A percentile compares a stretch with the other conserved stretches of the same genome.
These are phyloP conservation scores for Apogon hyalosoma DNA, from an alignment of 2,797 vertebrate genomes.

Conservation along the genomic window DNA sequence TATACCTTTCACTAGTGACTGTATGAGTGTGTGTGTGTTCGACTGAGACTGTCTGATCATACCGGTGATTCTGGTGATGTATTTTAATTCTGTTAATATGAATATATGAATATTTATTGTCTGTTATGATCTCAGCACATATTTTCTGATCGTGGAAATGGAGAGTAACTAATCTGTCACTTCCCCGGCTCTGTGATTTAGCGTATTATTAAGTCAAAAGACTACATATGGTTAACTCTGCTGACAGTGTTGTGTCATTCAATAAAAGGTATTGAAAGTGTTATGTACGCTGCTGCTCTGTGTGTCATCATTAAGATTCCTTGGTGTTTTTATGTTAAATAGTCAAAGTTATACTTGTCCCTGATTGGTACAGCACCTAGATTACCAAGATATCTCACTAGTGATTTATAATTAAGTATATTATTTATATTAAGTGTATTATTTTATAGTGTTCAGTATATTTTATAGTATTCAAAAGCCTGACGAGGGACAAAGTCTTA, in stretches of 20 bases:
- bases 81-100: conserved; percentile 14
- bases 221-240: conserved; percentile 10
- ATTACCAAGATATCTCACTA: too few species aligned
- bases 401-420: too few species aligned
- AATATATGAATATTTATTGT: conserved; percentile 46
- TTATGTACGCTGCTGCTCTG: neutral
- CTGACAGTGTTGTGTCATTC: conserved; percentile 41
- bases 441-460: too few species aligned
- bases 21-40: too few species aligned
- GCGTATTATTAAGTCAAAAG: conserved; percentile 11
- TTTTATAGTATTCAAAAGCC: too few species aligned
- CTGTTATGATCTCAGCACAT: conserved; percentile 21
- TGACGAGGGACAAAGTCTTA: too few species aligned
- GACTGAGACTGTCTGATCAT: conserved; percentile 2
- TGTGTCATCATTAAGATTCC: neutral
- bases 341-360: too few species aligned
- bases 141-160: conserved; percentile 26
- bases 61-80: conserved; percentile 29
- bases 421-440: too few species aligned
- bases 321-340: too few species aligned
- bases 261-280: conserved; percentile 38
- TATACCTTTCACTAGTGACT: conserved; percentile 6
- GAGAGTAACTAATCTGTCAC: conserved; percentile 32
- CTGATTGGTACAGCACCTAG: too few species aligned
- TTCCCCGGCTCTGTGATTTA: conserved; percentile 21